Evolutionary conservation across 2,888 invertebrate species (phyloP).

Genomic region (Trichopria drosophilae): DNA sequence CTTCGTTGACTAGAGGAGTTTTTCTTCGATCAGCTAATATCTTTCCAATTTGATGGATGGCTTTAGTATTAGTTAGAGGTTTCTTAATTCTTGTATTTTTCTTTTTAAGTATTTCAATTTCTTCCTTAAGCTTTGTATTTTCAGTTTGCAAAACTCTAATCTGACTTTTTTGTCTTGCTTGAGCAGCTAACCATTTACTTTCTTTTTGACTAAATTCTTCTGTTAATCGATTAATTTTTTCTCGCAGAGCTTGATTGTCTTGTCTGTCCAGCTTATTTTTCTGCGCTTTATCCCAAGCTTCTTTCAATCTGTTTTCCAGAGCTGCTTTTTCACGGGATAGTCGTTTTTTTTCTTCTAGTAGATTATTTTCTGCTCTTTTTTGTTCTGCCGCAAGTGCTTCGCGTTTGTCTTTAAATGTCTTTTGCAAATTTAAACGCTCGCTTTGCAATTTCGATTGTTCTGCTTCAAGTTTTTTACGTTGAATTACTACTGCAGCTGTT

Average conservation of each 20-base stretch:
- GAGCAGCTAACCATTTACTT: conserved; percentile 70
- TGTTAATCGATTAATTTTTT: conserved; percentile 66
- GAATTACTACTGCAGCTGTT: conserved; percentile 58
- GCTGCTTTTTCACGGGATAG: conserved; percentile 68
- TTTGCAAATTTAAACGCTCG: conserved; percentile 61
- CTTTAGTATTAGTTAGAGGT: conserved; percentile 68
- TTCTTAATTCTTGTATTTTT: conserved; percentile 68
- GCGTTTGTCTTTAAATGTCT: conserved; percentile 63
- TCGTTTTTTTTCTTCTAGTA: conserved; percentile 72
- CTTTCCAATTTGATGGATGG: conserved; percentile 76
- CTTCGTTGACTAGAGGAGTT: conserved; percentile 19
- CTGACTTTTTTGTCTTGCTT: conserved; percentile 75
- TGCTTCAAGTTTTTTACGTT: conserved; percentile 55
- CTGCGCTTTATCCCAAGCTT: conserved; percentile 65
- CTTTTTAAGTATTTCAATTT: conserved; percentile 70
- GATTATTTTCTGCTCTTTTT: conserved; percentile 66
- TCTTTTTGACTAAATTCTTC: conserved; percentile 75
- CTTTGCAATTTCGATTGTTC: conserved; percentile 63
- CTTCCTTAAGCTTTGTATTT: conserved; percentile 66
- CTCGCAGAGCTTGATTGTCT: conserved; percentile 66
- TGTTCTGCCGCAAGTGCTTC: conserved; percentile 67
- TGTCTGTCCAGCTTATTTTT: conserved; percentile 71
- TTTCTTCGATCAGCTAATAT: conserved; percentile 56
- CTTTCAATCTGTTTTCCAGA: conserved; percentile 70
- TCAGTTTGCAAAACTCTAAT: conserved; percentile 74